Evolutionary conservation across 2,113 vertebrate genomes (phyloP).

Genomic region (Irena cyanogastra): DNA sequence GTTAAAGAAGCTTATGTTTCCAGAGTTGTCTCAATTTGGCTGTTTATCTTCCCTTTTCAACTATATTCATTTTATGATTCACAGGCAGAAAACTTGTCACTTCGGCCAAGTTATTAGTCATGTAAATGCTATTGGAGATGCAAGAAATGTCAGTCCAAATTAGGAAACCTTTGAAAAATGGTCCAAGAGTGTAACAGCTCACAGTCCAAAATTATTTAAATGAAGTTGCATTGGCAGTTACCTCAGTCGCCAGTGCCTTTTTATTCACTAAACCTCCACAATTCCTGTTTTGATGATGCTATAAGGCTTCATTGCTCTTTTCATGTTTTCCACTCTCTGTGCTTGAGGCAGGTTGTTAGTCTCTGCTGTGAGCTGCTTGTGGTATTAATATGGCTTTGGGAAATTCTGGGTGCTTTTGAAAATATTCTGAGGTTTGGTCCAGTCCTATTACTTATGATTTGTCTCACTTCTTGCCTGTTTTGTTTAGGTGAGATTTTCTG

Average conservation of each 20-base stretch:
- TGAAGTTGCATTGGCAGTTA: not conserved
- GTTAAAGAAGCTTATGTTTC: not conserved
- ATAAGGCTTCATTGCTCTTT: not conserved
- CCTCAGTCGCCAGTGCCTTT: not conserved
- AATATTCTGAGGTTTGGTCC: not conserved
- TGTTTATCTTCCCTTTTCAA: slow-evolving; percentile 10
- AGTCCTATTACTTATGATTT: not conserved
- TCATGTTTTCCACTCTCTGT: not conserved
- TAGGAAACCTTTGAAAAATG: slow-evolving; percentile 25
- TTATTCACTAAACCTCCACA: not conserved
- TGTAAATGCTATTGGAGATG: slow-evolving; percentile 32
- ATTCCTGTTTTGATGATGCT: not conserved
- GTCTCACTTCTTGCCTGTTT: not conserved
- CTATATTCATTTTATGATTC: slow-evolving; percentile 28
- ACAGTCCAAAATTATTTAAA: slow-evolving; percentile 24
- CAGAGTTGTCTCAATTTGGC: not conserved
- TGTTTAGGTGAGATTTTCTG: not conserved
- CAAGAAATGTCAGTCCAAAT: slow-evolving; percentile 52
- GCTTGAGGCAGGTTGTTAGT: not conserved
- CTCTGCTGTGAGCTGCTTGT: not conserved
- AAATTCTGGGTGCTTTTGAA: not conserved
- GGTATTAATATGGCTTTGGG: not conserved
- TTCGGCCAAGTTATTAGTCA: slow-evolving; percentile 52
- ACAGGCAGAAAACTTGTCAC: not conserved
- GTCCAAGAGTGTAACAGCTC: not conserved